A percentile compares a stretch with the other conserved stretches of the same genome.
phyloP scores from a whole-genome alignment of 2,797 vertebrate genomes.

The Scarus forsteni region DNA sequence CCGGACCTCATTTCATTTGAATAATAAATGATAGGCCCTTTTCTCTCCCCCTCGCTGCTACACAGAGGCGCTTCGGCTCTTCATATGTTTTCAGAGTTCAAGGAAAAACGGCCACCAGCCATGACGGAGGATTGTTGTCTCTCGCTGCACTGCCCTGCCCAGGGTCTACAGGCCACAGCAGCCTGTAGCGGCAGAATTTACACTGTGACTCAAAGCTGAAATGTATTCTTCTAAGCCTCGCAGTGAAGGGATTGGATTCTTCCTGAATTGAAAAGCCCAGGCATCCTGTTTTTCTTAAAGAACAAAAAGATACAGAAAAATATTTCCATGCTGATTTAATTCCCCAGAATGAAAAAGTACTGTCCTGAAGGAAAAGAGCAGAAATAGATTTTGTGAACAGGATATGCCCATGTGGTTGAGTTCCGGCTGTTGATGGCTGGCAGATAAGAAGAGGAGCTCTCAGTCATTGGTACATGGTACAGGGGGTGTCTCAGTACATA shows the following conservation, averaged over 20 bases:
- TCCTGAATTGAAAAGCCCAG: constrained; percentile 66
- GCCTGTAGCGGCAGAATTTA: constrained; percentile 52
- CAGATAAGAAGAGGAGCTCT: constrained; percentile 62
- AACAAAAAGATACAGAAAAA: constrained; percentile 75
- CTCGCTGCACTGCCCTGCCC: constrained; percentile 59
- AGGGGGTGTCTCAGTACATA: no score
- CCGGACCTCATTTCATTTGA: constrained; percentile 92
- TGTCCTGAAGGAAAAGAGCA: constrained; percentile 44
- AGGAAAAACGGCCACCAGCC: constrained; percentile 68
- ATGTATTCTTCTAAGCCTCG: constrained; percentile 58
- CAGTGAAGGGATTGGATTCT: constrained; percentile 42
- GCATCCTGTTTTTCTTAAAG: constrained; percentile 77
- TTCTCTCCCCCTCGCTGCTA: constrained; percentile 57
- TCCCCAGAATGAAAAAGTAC: constrained; percentile 58
- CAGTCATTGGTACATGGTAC: constrained; percentile 37
- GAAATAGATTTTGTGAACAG: constrained; percentile 73
- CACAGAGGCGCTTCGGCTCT: constrained; percentile 69
- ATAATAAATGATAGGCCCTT: constrained; percentile 88
- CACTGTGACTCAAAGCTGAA: constrained; percentile 64
- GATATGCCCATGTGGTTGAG: constrained; percentile 62
- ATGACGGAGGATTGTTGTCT: constrained; percentile 64
- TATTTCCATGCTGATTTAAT: constrained; percentile 76
- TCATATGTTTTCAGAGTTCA: constrained; percentile 68
- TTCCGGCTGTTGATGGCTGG: constrained; percentile 55
- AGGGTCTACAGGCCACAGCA: constrained; percentile 56